phyloP scores from a whole-genome alignment of 2,113 vertebrate species.

The Accipiter cooperii region DNA sequence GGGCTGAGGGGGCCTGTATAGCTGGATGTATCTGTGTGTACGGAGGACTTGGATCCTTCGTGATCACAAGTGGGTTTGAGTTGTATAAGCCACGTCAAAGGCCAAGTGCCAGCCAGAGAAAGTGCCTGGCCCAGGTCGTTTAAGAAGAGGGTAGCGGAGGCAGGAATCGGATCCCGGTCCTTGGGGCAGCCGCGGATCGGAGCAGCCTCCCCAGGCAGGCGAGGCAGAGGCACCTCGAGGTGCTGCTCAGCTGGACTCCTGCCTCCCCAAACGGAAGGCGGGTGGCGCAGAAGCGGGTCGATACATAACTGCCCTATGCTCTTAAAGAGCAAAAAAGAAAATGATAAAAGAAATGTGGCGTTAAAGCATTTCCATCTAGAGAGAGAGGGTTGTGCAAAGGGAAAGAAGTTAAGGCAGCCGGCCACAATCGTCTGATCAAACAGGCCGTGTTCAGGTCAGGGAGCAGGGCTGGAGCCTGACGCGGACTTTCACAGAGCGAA shows the following conservation, averaged over 20 bases:
- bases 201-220: neutral
- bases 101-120: neutral
- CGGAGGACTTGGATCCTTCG: neutral
- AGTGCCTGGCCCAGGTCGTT: neutral
- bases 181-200: neutral
- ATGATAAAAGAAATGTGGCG: neutral
- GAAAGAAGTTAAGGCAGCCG: neutral
- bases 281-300: neutral
- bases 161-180: neutral
- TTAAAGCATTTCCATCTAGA: neutral
- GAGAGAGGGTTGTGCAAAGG: neutral
- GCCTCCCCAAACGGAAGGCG: neutral
- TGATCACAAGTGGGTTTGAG: neutral
- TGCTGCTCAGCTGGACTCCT: neutral
- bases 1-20: neutral
- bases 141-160: neutral
- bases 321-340: neutral
- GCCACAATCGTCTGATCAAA: neutral
- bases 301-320: neutral
- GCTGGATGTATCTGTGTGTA: neutral
- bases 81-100: neutral
- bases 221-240: neutral
- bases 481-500: neutral
- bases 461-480: neutral
- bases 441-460: neutral